These are phyloP conservation scores for Dascillus cervinus DNA, from an alignment of 2,888 invertebrate species.

Conservation along the genomic window DNA sequence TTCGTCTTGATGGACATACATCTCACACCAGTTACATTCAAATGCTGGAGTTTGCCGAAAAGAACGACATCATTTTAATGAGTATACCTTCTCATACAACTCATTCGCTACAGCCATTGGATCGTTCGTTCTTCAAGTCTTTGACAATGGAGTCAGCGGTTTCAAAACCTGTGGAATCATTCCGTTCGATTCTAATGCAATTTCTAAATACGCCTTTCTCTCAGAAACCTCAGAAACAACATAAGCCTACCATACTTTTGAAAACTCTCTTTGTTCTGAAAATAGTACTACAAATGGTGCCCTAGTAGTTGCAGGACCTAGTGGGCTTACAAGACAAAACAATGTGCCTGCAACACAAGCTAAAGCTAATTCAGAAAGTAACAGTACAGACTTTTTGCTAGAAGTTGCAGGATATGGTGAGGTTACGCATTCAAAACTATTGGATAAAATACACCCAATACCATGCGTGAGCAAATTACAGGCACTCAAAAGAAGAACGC, in stretches of 20 bases:
- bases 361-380: too few species aligned
- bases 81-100: slow-evolving; percentile 15
- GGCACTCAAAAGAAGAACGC: slow-evolving; percentile 4
- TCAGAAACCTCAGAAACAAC: neutral
- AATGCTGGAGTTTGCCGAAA: slow-evolving; percentile 8
- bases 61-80: slow-evolving; percentile 12
- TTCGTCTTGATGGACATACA: slow-evolving; percentile 13
- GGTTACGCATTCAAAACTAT: slow-evolving; percentile 5
- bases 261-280: slow-evolving; percentile 1
- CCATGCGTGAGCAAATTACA: slow-evolving; percentile 4
- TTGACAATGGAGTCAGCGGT: slow-evolving; percentile 3
- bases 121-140: slow-evolving; percentile 5
- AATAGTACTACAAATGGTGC: too few species aligned
- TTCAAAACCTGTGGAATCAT: slow-evolving; percentile 6
- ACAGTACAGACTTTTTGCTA: too few species aligned
- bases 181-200: slow-evolving; percentile 8
- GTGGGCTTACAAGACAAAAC: too few species aligned
- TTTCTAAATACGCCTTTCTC: slow-evolving; percentile 24
- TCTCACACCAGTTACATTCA: slow-evolving; percentile 11
- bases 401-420: neutral
- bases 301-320: too few species aligned
- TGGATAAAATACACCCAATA: slow-evolving; percentile 8
- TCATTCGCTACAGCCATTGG: slow-evolving; percentile 13
- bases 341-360: too few species aligned
- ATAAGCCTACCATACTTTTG: slow-evolving; percentile 2